Conservation (phyloP, 2,888 invertebrate genomes). For the Nebria salina region DNA sequence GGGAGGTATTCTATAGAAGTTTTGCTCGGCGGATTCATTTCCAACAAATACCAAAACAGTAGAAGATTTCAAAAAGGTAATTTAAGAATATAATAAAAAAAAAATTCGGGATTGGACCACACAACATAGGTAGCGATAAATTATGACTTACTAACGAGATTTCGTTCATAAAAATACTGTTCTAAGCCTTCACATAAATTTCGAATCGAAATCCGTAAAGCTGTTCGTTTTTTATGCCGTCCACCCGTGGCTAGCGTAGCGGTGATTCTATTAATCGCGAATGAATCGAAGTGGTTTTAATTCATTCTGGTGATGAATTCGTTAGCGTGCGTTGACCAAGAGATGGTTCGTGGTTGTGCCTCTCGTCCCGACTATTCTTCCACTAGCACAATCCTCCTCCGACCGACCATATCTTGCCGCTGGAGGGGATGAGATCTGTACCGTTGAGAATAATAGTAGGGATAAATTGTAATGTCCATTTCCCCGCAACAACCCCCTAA, state of each 20-base stretch:
- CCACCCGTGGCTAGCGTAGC: not conserved
- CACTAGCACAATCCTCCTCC: constrained; percentile 4
- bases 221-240: constrained; percentile 32
- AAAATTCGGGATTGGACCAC: constrained; percentile 16
- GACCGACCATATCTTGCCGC: constrained; percentile 18
- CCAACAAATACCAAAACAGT: too few relatives aligned
- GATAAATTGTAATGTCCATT: constrained; percentile 47
- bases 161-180: constrained; percentile 42
- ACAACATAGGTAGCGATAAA: constrained; percentile 32
- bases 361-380: not conserved
- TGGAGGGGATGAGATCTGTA: constrained; percentile 33
- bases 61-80: too few relatives aligned
- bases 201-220: constrained; percentile 37
- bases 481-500: constrained; percentile 42
- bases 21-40: too few relatives aligned
- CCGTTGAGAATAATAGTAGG: constrained; percentile 44
- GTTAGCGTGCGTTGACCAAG: constrained; percentile 21
- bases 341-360: constrained; percentile 8
- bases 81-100: too few relatives aligned
- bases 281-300: constrained; percentile 26
- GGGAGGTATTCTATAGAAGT: not conserved
- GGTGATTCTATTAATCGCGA: constrained; percentile 39
- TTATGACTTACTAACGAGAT: constrained; percentile 41
- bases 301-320: constrained; percentile 32
- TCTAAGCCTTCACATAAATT: constrained; percentile 40